Conservation (phyloP, 2,888 invertebrate species). For the Galerucella calmariensis region DNA sequence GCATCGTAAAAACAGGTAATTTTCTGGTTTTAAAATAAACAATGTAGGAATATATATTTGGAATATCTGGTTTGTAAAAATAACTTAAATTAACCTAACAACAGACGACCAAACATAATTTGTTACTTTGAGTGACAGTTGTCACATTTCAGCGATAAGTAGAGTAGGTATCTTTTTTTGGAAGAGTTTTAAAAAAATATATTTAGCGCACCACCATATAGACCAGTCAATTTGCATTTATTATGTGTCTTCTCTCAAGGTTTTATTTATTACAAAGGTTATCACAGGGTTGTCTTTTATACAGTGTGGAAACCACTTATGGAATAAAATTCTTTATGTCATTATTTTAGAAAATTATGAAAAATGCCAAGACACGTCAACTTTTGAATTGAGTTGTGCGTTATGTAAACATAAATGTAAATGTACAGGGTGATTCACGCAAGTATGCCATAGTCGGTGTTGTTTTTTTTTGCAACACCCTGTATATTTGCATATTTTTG, state of each 20-base stretch:
- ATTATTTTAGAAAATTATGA: too few relatives aligned
- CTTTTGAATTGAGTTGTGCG: too few relatives aligned
- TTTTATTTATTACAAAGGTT: not conserved
- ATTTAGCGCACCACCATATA: not conserved
- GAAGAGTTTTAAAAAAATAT: not conserved
- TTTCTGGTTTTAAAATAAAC: not conserved
- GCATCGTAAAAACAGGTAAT: not conserved
- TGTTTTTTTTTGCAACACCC: too few relatives aligned
- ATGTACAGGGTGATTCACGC: too few relatives aligned
- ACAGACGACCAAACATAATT: constrained; percentile 11
- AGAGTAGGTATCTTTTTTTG: constrained; percentile 14
- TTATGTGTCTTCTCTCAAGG: not conserved
- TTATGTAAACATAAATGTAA: too few relatives aligned
- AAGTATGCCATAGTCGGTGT: too few relatives aligned
- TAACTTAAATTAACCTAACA: not conserved
- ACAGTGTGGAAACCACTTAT: too few relatives aligned
- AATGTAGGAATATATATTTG: not conserved
- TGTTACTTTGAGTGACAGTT: constrained; percentile 17
- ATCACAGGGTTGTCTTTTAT: too few relatives aligned
- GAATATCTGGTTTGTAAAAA: constrained; percentile 2
- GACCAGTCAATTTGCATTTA: not conserved
- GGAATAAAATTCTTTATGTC: too few relatives aligned
- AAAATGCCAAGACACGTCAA: too few relatives aligned
- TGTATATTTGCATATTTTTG: too few relatives aligned
- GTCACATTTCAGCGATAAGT: constrained; percentile 9